Conservation (phyloP, 2,888 invertebrate genomes). For the Tachina lurida region DNA sequence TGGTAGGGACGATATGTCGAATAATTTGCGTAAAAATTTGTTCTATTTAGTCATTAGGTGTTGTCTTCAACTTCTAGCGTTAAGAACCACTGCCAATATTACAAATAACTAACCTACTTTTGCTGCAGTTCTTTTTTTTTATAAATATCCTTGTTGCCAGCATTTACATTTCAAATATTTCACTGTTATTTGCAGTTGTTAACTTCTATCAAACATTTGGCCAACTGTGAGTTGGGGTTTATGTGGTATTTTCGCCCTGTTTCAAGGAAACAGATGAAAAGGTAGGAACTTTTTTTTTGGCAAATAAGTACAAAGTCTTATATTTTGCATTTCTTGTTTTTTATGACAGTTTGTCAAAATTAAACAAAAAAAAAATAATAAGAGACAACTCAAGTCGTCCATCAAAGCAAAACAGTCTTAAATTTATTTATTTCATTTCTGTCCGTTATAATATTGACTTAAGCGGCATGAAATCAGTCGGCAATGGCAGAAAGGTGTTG, state of each 20-base stretch:
- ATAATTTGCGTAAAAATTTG: too few species aligned
- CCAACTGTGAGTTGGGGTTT: conserved; percentile 56
- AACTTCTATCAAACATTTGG: conserved; percentile 42
- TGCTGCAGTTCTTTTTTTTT: conserved; percentile 13
- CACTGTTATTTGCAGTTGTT: conserved; percentile 65
- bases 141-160: conserved; percentile 54
- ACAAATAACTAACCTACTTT: conserved; percentile 47
- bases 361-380: neutral
- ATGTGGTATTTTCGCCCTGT: conserved; percentile 49
- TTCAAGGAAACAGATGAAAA: conserved; percentile 43
- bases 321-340: conserved; percentile 3
- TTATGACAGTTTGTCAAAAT: conserved; percentile 31
- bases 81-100: conserved; percentile 46
- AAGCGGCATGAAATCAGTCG: conserved; percentile 56
- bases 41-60: too few species aligned
- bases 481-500: conserved; percentile 54
- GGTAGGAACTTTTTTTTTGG: conserved; percentile 16
- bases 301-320: conserved; percentile 34
- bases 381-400: conserved; percentile 28
- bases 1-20: too few species aligned
- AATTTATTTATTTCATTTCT: conserved; percentile 41
- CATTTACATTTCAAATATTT: conserved; percentile 68
- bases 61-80: neutral
- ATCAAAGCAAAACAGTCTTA: conserved; percentile 42
- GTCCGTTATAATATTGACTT: conserved; percentile 38